Evolutionary conservation across 2,888 invertebrate species (phyloP).

Genomic region (Dicroscelio sp.): DNA sequence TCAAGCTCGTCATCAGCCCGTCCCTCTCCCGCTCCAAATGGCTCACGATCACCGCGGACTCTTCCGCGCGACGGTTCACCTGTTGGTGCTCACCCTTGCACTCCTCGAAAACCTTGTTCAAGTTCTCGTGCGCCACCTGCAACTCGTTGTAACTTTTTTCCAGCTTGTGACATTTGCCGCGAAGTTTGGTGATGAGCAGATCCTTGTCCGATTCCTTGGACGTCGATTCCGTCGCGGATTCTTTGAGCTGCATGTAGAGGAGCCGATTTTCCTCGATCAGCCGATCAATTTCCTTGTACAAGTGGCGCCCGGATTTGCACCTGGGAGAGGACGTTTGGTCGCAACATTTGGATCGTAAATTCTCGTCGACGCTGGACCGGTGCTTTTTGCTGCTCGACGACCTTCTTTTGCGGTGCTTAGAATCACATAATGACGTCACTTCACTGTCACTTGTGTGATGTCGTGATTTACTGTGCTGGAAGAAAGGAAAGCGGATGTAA

Average conservation of each 20-base stretch:
- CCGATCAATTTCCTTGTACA: constrained; percentile 85
- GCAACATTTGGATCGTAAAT: constrained; percentile 57
- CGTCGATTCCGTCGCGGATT: constrained; percentile 75
- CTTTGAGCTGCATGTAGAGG: constrained; percentile 81
- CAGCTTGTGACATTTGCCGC: constrained; percentile 87
- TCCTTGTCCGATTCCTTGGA: constrained; percentile 86
- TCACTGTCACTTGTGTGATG: constrained; percentile 75
- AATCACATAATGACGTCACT: constrained; percentile 84
- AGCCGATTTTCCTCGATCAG: constrained; percentile 84
- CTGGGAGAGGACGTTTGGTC: constrained; percentile 76
- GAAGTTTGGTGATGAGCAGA: constrained; percentile 82
- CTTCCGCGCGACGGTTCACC: constrained; percentile 86
- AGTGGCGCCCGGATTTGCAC: constrained; percentile 82
- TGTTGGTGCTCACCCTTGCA: constrained; percentile 86
- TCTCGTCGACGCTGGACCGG: constrained; percentile 64
- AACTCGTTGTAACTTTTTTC: constrained; percentile 85
- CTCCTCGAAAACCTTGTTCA: constrained; percentile 82
- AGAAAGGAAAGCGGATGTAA: background rate
- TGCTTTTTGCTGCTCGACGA: constrained; percentile 79
- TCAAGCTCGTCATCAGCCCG: constrained; percentile 79
- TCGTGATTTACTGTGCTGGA: constrained; percentile 84
- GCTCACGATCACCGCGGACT: constrained; percentile 82
- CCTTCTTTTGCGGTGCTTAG: constrained; percentile 85
- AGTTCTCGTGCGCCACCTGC: constrained; percentile 82
- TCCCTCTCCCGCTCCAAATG: constrained; percentile 86